Conservation (phyloP, 35 echinoderm and acorn worm species). For the Ptychodera flava region DNA sequence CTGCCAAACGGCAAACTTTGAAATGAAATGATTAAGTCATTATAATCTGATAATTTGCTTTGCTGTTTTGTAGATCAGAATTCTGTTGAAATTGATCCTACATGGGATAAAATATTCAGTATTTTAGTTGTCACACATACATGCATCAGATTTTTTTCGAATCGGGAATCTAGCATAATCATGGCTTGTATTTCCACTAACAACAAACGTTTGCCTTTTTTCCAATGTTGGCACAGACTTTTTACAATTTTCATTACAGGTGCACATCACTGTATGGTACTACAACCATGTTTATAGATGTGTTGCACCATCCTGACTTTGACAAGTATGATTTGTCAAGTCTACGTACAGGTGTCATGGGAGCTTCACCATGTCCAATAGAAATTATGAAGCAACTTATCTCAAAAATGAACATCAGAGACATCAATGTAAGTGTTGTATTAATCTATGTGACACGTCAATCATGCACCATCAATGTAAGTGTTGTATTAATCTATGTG, state of each 20-base stretch:
- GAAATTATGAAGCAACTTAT: conserved; percentile 50
- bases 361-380: conserved; percentile 46
- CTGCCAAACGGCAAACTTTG: too few relatives aligned
- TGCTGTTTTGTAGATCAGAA: too few relatives aligned
- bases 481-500: too few relatives aligned
- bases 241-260: conserved; percentile 4
- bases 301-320: conserved; percentile 51
- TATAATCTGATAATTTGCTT: too few relatives aligned
- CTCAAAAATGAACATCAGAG: conserved; percentile 78
- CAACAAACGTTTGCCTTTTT: neutral
- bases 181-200: neutral
- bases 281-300: conserved; percentile 69
- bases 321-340: conserved; percentile 43
- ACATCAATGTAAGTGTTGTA: conserved; percentile 58
- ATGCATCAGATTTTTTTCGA: too few relatives aligned
- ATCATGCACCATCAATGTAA: too few relatives aligned
- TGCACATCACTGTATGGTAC: conserved; percentile 61
- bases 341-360: conserved; percentile 36
- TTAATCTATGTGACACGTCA: too few relatives aligned
- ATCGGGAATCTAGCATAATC: too few relatives aligned
- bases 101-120: too few relatives aligned
- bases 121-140: too few relatives aligned
- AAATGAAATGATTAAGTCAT: too few relatives aligned
- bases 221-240: neutral
- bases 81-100: too few relatives aligned